Evolutionary conservation across 2,888 invertebrate genomes (phyloP), one percentile per base, ranked within the genome.

Genomic region (Macrophya alboannulata): DNA sequence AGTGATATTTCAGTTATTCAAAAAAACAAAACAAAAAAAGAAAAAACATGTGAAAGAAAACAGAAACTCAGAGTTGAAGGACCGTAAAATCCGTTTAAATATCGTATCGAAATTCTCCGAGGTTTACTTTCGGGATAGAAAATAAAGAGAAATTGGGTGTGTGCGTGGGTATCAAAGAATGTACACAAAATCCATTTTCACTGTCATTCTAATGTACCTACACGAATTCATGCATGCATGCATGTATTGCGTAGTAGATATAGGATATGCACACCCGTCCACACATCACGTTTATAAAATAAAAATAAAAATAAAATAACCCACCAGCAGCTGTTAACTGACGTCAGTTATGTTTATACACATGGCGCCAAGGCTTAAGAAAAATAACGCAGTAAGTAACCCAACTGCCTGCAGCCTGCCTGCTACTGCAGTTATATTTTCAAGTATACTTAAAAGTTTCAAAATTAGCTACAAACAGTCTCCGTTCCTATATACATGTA

Each of bases 321-420:
- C 15, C 12, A 74, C 45, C 74, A 45, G 21, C 74, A 45, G 74
- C 45, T 74, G 68, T 37, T 68, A 37, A 37, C 31, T 48, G 45
- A 74, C 74, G 74, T 74, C 74, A 74, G n/a, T 21, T 45, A 74
- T 74, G 74, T 74, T 74, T 45, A 74, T 45, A 74, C 74, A 74
- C 45, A 45, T 74, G 74, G 74, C 74, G 74, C 74, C 74, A 74
- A 45, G 74, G 43, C 25, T 72, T n/a, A 45, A 21, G 40, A 45
- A 74, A 74, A 74, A 43, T 21, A 45, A 1, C 43, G 25, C 5
- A 45, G 74, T 74, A 45, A 74, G 45, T 74, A 45, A 10, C 9
- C 21, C 8, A 31, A 17, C 31, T 31, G 12, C 31, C 9, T 68
- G 68, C n/a, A n/a, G n/a, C 31, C 31, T 31, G 31, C 31, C 31